Evolutionary conservation across 2,888 invertebrate genomes (phyloP), one percentile per base, ranked within the genome.

Genomic region (Reticulitermes lucifugus): DNA sequence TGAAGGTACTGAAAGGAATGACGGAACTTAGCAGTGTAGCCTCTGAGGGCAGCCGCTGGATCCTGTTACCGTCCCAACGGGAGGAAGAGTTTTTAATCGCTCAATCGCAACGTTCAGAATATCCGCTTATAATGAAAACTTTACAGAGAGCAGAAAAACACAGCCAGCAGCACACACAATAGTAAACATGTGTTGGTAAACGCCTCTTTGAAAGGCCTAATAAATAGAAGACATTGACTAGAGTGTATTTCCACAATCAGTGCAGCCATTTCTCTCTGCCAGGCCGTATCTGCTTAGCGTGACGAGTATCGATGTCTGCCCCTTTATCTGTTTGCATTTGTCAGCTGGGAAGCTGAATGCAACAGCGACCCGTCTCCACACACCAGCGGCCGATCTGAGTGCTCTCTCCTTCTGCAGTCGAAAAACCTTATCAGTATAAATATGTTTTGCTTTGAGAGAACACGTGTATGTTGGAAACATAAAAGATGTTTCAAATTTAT

Each of bases 221-320:
- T 12, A 65, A 65, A 65, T n/a, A n/a, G 14, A n/a, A 25, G 65
- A 25, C 65, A 65, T 65, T n/a, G 65, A 65, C n/a, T 55, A 18
- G 1, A 55, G 18, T 55, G 55, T 18, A 55, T 55, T 55, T 55
- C 55, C 14, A n/a, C 65, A 65, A 65, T 65, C 65, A 65, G 65
- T 6, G 65, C 65, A 6, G 65, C 65, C 65, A 65, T 65, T 65
- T 65, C 65, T 65, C 65, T 65, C 65, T 25, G 65, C 65, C 65
- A 65, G n/a, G 12, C 65, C 9, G n/a, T 25, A 65, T 65, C 65
- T 65, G 25, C n/a, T 65, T 65, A 65, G 65, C 25, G 65, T 65
- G 65, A 65, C 65, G 65, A 65, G 65, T 65, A 65, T 65, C 65
- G 65, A 65, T 65, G 65, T 65, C n/a, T 25, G 65, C 65, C 25